Base-by-base conservation (phyloP, 2,888 invertebrate genomes). In the Iselma pallidipennis region DNA sequence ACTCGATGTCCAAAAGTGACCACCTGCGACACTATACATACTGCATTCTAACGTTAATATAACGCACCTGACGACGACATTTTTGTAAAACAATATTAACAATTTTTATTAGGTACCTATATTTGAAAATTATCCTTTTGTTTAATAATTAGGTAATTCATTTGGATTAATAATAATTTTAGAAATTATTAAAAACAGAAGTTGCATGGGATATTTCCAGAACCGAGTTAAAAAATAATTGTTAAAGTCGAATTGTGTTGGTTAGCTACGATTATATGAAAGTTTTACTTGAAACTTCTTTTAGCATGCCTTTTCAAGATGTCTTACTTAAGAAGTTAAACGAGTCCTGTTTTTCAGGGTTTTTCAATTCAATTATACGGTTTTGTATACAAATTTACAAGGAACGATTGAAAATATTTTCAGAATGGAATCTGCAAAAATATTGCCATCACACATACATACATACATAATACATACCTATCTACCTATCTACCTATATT, bases 1-100 rank as follows among this genome's bases (percentile, higher is more conserved):
- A 63, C 49, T 54, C 59, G 55, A 57, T 52, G 56, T 59, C 59
- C 57, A 63, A 56, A 52, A 26, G 23, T 42, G 53, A 54, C 63
- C 63, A 63, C 63, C 63, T 63, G 63, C 63, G 59, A 19, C 63
- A 10, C 42, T 7, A 37, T 37, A 37, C 16, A 37, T 37, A 37
- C 7, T 3, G 19, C 7, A 9, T 3, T 10, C 42, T 42, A 42
- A 42, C 21, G 42, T 19, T 19, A 9, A 42, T 42, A 42, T 21
- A 42, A 42, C 16, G 42, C 42, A 42, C 42, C 42, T 42, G 42
- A 19, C 37, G 16, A 37, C 14, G 14, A 16, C 14, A 37, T 7
- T 16, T 14, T 37, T 37, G 1, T 16, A 14, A 4, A 37, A 37
- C 7, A 16, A 37, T 37, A 37, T 37, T 37, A 14, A 28, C 28